Base-by-base conservation (phyloP, 1,140 invertebrate genomes). In the Delia radicum region DNA sequence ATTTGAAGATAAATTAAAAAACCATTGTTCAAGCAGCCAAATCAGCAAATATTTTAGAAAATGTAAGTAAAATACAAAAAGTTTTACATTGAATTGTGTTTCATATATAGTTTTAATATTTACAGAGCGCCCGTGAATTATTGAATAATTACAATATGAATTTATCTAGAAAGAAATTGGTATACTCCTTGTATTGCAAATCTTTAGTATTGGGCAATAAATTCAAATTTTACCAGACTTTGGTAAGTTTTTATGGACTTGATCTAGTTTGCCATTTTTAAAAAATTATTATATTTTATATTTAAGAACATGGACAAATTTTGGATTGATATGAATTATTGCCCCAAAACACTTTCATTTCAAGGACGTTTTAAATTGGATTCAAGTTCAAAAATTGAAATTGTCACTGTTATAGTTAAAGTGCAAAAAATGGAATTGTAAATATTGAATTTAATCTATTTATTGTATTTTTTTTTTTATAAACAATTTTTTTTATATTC, bases 301-400 rank as follows among this genome's bases (percentile, higher is more conserved):
- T 73, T 74, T 26, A 13, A 74, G 73, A 62, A 62, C 63, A 26
- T 18, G 8, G 26, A 74, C 1, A 26, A 74, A 27, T 74, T 74
- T 63, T 74, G 73, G 73, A 33, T 74, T n/a, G 73, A 74, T 62
- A 15, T 74, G 21, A 63, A 74, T 24, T 62, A 29, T 15, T n/a
- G 31, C 10, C 69, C 69, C 0, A 13, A 37, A 27, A 63, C 48
- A 8, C 29, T 74, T 13, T 48, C 73, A 21, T 74, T 33, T 63
- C 24, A 29, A 15, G 73, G 27, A 21, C 73, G 61, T n/a, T 63
- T 33, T 29, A 74, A 55, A 26, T 1, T 27, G 10, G 0, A 61
- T 10, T 0, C 37, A 2, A 74, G 63, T 2, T 10, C 15, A 3
- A 18, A 24, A 27, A 48, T 5, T 28, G 21, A 48, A 46, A 28